These are phyloP conservation scores for Globicephala melas DNA, from an alignment of 2,113 vertebrate species.

Conservation along the genomic window DNA sequence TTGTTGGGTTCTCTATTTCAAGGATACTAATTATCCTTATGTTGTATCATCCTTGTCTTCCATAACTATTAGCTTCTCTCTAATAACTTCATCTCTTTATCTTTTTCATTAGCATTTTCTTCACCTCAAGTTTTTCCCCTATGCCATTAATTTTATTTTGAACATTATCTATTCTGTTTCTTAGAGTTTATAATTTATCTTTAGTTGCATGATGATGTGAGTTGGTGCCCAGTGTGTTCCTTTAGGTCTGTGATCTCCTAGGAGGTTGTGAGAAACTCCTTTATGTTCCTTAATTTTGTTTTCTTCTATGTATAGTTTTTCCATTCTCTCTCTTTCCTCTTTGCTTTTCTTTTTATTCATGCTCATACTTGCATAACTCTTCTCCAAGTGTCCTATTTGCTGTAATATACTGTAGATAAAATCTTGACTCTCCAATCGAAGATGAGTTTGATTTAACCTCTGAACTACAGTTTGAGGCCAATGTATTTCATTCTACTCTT, in stretches of 20 bases:
- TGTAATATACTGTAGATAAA: not conserved
- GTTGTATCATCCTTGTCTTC: not conserved
- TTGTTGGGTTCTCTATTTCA: not conserved
- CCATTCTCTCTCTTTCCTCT: not conserved
- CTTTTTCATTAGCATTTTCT: not conserved
- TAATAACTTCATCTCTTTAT: not conserved
- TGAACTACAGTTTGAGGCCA: not conserved
- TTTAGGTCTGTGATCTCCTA: not conserved
- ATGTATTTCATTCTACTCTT: not conserved
- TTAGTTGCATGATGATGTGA: not conserved
- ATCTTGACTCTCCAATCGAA: not conserved
- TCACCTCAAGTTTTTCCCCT: not conserved
- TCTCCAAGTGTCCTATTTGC: not conserved
- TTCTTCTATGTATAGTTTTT: not conserved
- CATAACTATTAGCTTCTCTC: not conserved
- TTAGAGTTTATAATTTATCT: not conserved
- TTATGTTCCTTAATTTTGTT: not conserved
- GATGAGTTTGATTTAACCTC: not conserved
- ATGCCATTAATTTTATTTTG: not conserved
- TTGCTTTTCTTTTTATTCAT: not conserved
- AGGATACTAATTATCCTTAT: not conserved
- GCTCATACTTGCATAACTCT: not conserved
- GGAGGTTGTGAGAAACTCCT: not conserved
- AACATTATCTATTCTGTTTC: not conserved
- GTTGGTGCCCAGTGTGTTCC: not conserved